These are phyloP conservation scores for Tetramorium bicarinatum DNA, from an alignment of 2,888 invertebrate genomes.

Conservation along the genomic window DNA sequence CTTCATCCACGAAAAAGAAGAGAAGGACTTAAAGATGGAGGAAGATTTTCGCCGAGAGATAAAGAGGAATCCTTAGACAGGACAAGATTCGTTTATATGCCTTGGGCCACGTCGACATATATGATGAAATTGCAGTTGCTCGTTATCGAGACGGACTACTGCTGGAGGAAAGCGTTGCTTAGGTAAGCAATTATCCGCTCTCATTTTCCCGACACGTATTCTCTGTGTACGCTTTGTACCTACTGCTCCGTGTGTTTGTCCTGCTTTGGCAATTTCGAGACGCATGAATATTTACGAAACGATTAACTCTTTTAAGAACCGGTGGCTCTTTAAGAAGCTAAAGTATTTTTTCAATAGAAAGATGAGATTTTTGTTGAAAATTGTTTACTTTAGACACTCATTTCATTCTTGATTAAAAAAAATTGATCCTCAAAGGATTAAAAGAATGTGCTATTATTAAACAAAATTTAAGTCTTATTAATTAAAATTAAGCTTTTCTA, in stretches of 20 bases:
- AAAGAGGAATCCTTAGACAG: slow-evolving; percentile 39
- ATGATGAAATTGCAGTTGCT: slow-evolving; percentile 85
- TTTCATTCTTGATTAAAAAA: too few relatives aligned
- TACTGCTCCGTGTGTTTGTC: neutral
- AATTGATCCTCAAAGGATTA: too few relatives aligned
- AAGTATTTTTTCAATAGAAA: too few relatives aligned
- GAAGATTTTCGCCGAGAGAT: slow-evolving; percentile 47
- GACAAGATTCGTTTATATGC: slow-evolving; percentile 65
- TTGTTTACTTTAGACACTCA: too few relatives aligned
- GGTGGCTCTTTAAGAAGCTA: too few relatives aligned
- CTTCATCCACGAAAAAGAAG: neutral
- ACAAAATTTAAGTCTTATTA: neutral
- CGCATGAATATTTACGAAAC: neutral
- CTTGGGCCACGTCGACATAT: slow-evolving; percentile 78
- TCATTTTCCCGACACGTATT: neutral
- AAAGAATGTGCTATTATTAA: slow-evolving; percentile 5
- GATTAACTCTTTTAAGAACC: too few relatives aligned
- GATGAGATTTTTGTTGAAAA: too few relatives aligned
- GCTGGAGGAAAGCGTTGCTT: slow-evolving; percentile 84
- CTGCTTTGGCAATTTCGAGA: slow-evolving; percentile 3
- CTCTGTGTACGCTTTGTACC: neutral
- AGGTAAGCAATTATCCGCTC: slow-evolving; percentile 77
- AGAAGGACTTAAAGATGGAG: slow-evolving; percentile 25
- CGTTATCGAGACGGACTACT: slow-evolving; percentile 84
- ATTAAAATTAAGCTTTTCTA: neutral